Conservation (phyloP, 2,888 invertebrate genomes). For the Teinopalpus imperialis region DNA sequence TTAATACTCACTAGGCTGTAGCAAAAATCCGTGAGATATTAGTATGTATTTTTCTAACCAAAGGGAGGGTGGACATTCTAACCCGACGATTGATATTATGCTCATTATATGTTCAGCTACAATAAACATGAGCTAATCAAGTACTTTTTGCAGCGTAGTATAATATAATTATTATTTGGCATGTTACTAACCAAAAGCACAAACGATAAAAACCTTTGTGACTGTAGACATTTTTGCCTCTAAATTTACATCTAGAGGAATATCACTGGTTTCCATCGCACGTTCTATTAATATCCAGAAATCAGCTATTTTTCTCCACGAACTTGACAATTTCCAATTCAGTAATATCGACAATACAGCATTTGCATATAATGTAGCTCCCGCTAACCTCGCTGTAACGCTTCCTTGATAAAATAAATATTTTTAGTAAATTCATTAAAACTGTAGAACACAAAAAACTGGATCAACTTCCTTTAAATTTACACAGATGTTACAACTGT, state of each 20-base stretch:
- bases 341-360: conserved; percentile 48
- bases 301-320: conserved; percentile 42
- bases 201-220: conserved; percentile 35
- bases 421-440: too few species aligned
- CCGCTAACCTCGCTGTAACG: conserved; percentile 53
- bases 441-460: too few species aligned
- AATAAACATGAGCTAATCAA: conserved; percentile 27
- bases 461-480: too few species aligned
- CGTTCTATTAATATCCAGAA: conserved; percentile 49
- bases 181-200: conserved; percentile 39
- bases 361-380: conserved; percentile 59
- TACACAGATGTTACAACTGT: too few species aligned
- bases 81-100: conserved; percentile 69
- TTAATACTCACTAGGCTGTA: conserved; percentile 53
- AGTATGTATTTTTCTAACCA: conserved; percentile 50
- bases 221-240: conserved; percentile 42
- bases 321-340: conserved; percentile 44
- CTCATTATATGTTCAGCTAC: conserved; percentile 83
- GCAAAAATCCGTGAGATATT: conserved; percentile 63
- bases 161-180: too few species aligned
- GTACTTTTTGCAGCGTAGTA: too few species aligned
- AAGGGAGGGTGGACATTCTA: conserved; percentile 43
- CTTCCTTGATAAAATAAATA: conserved; percentile 44
- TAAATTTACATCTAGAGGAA: conserved; percentile 43
- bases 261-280: conserved; percentile 35